A percentile compares a stretch with the other conserved stretches of the same genome.
Conservation (phyloP, 2,797 vertebrate species). For the Enteromius trimaculatus region DNA sequence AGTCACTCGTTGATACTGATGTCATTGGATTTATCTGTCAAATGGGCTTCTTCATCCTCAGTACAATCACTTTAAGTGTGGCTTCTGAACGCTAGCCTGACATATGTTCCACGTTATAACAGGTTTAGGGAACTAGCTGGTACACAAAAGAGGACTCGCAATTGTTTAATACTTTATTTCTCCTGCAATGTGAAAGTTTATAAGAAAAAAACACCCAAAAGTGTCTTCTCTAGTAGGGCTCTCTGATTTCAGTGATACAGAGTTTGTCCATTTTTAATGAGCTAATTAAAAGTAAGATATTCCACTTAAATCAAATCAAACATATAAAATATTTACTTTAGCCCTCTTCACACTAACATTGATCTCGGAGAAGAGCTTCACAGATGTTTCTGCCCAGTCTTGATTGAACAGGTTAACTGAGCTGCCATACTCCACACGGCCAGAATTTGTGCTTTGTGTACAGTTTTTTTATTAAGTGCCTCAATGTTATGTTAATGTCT, state of each 20-base stretch:
- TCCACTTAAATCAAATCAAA: too few species aligned
- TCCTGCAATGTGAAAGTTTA: too few species aligned
- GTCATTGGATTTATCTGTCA: slow-evolving; percentile 38
- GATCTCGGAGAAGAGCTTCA: slow-evolving; percentile 39
- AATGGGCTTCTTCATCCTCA: slow-evolving; percentile 36
- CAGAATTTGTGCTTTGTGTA: slow-evolving; percentile 23
- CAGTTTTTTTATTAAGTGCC: slow-evolving; percentile 3
- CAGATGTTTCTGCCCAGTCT: slow-evolving; percentile 39
- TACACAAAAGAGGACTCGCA: background rate
- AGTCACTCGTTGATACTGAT: slow-evolving; percentile 27
- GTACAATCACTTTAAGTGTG: slow-evolving; percentile 23
- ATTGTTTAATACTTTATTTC: too few species aligned
- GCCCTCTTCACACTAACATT: slow-evolving; percentile 48
- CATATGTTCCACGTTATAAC: background rate
- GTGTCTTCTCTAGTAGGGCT: too few species aligned
- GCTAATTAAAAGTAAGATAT: too few species aligned
- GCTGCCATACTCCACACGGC: background rate
- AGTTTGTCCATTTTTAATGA: too few species aligned
- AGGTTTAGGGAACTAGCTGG: background rate
- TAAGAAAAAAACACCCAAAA: too few species aligned
- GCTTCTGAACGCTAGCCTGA: background rate
- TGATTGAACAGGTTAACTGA: background rate
- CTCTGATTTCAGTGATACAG: background rate
- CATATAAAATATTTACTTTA: slow-evolving; percentile 19
- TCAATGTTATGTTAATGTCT: background rate